Conservation (phyloP, 23 tunicate genomes). For the Pegea sp. region DNA sequence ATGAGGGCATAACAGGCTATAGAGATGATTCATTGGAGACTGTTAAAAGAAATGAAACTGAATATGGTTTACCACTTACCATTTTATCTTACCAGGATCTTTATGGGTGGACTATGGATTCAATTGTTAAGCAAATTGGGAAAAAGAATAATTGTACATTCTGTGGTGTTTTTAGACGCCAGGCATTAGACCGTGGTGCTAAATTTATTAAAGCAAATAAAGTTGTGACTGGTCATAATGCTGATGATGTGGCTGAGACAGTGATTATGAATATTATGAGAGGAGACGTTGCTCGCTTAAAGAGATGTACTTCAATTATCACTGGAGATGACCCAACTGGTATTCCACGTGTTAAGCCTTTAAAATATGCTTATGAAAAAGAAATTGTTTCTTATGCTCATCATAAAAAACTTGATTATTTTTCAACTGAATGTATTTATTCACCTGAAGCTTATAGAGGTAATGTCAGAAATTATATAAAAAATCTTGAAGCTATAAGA, state of each 20-base stretch:
- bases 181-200: conserved; percentile 94
- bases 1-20: conserved; percentile 96
- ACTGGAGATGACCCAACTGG: conserved; percentile 95
- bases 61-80: conserved; percentile 54
- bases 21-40: conserved; percentile 92
- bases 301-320: conserved; percentile 75
- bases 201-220: conserved; percentile 49
- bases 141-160: conserved; percentile 89
- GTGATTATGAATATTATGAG: conserved; percentile 82
- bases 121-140: conserved; percentile 78
- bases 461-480: conserved; percentile 69
- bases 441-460: conserved; percentile 94
- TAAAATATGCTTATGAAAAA: conserved; percentile 89
- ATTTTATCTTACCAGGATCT: conserved; percentile 76
- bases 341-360: conserved; percentile 91
- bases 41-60: conserved; percentile 64
- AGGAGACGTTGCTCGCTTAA: conserved; percentile 80
- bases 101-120: conserved; percentile 98
- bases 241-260: conserved; percentile 96
- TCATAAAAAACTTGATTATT: conserved; percentile 79
- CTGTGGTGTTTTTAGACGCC: conserved; percentile 93
- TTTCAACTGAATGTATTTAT: conserved; percentile 97
- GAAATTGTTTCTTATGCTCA: conserved; percentile 96
- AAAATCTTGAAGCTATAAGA: conserved; percentile 80
- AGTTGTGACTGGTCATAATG: conserved; percentile 96